Evolutionary conservation across 2,888 invertebrate genomes (phyloP).

Genomic region (Stenodera caucasica): DNA sequence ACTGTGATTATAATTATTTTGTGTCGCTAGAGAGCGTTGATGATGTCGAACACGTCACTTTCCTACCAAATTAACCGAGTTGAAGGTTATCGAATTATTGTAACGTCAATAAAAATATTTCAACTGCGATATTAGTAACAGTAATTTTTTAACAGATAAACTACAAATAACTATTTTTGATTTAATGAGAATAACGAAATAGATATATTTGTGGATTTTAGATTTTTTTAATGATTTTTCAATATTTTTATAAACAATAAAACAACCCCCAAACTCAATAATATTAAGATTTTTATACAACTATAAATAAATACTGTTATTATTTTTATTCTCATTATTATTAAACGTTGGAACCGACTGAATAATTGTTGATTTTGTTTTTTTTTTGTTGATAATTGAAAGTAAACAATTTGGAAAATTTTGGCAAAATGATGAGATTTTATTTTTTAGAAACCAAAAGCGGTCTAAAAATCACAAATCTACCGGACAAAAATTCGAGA

Average conservation of each 20-base stretch:
- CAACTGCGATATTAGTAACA: constrained; percentile 53
- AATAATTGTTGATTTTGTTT: constrained; percentile 31
- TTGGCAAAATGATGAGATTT: constrained; percentile 46
- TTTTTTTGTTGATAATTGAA: constrained; percentile 15
- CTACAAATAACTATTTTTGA: constrained; percentile 54
- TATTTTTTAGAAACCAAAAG: constrained; percentile 34
- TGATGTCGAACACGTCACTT: background rate
- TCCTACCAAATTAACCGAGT: background rate
- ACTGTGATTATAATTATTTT: too few species aligned
- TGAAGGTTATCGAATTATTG: background rate
- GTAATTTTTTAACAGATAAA: constrained; percentile 53
- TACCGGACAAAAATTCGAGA: constrained; percentile 37
- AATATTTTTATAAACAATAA: constrained; percentile 44
- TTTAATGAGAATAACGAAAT: too few species aligned
- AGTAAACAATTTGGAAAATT: constrained; percentile 34
- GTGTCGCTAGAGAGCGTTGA: too few species aligned
- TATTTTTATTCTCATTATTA: background rate
- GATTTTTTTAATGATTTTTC: constrained; percentile 26
- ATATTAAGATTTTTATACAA: constrained; percentile 34
- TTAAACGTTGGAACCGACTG: constrained; percentile 48
- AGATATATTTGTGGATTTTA: constrained; percentile 29
- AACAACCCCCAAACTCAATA: constrained; percentile 23
- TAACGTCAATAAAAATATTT: constrained; percentile 17
- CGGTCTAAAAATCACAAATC: constrained; percentile 43
- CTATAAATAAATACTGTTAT: constrained; percentile 30